A percentile compares a stretch with the other conserved stretches of the same genome.
Conservation (phyloP, 1,140 invertebrate genomes). For the Eufriesea mexicana region DNA sequence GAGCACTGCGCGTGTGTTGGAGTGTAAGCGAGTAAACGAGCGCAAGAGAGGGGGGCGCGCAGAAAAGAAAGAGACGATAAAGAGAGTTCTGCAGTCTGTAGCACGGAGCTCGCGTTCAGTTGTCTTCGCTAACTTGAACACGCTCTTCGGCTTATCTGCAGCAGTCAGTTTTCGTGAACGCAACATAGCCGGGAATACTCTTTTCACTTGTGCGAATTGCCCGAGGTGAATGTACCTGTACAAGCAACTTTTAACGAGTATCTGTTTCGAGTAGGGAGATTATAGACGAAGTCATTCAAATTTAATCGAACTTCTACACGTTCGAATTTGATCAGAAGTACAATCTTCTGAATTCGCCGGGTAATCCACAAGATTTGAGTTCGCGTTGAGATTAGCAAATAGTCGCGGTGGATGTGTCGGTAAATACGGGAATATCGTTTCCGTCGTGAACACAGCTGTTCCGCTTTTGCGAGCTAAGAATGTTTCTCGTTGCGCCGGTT, state of each 20-base stretch:
- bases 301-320: not conserved
- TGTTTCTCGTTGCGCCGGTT: slow-evolving; percentile 61
- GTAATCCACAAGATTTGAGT: not conserved
- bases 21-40: not conserved
- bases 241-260: not conserved
- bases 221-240: not conserved
- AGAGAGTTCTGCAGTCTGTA: slow-evolving; percentile 17
- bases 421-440: not conserved
- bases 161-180: not conserved
- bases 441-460: not conserved
- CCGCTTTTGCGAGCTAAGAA: slow-evolving; percentile 38
- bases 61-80: slow-evolving; percentile 14
- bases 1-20: not conserved
- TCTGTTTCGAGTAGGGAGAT: not conserved
- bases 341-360: too few species aligned
- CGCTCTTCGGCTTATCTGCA: not conserved
- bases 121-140: slow-evolving; percentile 3
- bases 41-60: not conserved
- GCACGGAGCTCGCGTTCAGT: slow-evolving; percentile 18
- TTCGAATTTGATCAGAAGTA: too few species aligned
- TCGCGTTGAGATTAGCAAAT: not conserved
- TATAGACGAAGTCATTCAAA: not conserved
- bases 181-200: not conserved
- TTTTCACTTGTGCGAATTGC: not conserved
- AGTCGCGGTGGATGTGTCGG: not conserved